Evolutionary conservation across 2,888 invertebrate species (phyloP).

Genomic region (Plagodis dolabraria): DNA sequence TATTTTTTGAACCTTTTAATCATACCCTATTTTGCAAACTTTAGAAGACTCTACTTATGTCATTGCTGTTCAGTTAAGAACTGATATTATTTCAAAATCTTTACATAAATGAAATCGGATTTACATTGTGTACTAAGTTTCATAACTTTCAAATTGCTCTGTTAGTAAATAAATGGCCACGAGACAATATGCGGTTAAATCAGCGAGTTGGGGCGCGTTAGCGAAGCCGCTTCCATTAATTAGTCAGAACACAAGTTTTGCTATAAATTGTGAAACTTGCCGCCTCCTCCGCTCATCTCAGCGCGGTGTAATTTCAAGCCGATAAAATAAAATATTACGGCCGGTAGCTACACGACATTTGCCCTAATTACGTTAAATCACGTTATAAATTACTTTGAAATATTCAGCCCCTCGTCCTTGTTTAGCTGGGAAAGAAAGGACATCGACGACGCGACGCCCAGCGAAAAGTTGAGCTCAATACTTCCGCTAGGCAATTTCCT

Average conservation of each 20-base stretch:
- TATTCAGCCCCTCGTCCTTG: conserved; percentile 64
- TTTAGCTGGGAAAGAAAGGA: conserved; percentile 69
- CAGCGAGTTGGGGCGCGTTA: conserved; percentile 66
- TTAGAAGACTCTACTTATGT: too few relatives aligned
- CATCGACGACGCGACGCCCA: conserved; percentile 62
- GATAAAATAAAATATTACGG: conserved; percentile 81
- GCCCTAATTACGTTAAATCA: conserved; percentile 76
- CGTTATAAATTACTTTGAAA: conserved; percentile 72
- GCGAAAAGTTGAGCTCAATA: conserved; percentile 67
- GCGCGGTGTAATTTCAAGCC: conserved; percentile 73
- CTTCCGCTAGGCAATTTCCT: conserved; percentile 63
- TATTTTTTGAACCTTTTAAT: too few relatives aligned
- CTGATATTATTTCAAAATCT: too few relatives aligned
- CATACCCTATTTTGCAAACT: too few relatives aligned
- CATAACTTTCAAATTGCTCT: conserved; percentile 30
- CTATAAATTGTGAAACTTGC: conserved; percentile 81
- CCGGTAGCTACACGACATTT: conserved; percentile 64
- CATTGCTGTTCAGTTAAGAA: too few relatives aligned
- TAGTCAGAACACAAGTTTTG: conserved; percentile 80
- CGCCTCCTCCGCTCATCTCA: conserved; percentile 71
- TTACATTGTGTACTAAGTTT: conserved; percentile 9
- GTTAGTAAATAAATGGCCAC: conserved; percentile 52
- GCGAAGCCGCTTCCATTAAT: conserved; percentile 79
- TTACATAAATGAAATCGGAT: neutral
- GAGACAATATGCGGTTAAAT: conserved; percentile 72